Conservation (phyloP, 2,888 invertebrate genomes). For the Tyria jacobaeae region DNA sequence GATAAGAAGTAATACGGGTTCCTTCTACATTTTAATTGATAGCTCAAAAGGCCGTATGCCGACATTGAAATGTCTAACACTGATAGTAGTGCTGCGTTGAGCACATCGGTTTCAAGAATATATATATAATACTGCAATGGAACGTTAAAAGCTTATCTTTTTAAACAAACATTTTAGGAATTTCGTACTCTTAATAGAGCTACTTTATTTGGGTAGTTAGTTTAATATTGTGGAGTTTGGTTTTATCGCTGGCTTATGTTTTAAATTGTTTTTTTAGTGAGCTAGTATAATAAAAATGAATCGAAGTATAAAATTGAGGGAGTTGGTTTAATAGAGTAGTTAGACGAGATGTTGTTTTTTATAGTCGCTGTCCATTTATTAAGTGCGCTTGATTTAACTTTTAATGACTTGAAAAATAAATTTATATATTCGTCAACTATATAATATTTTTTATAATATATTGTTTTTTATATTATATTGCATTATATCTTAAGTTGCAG, state of each 20-base stretch:
- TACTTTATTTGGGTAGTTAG: conserved; percentile 4
- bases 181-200: conserved; percentile 7
- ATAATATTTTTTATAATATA: neutral
- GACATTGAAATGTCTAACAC: conserved; percentile 21
- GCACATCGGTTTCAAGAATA: conserved; percentile 34
- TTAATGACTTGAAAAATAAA: neutral
- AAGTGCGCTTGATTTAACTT: no score
- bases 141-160: conserved; percentile 39
- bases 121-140: conserved; percentile 30
- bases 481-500: neutral
- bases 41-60: conserved; percentile 31
- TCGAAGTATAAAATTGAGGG: no score
- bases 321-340: no score
- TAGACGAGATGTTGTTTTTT: no score
- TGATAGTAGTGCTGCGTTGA: conserved; percentile 5
- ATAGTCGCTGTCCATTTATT: no score
- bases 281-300: conserved; percentile 1
- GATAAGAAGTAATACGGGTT: conserved; percentile 51
- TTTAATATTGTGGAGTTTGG: conserved; percentile 10
- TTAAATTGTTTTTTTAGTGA: conserved; percentile 9
- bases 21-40: conserved; percentile 48
- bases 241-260: conserved; percentile 9
- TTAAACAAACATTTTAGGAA: conserved; percentile 22
- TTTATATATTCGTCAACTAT: no score
- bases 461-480: neutral